phyloP scores from a whole-genome alignment of 2,888 invertebrate genomes.

The Leistus spinibarbis region DNA sequence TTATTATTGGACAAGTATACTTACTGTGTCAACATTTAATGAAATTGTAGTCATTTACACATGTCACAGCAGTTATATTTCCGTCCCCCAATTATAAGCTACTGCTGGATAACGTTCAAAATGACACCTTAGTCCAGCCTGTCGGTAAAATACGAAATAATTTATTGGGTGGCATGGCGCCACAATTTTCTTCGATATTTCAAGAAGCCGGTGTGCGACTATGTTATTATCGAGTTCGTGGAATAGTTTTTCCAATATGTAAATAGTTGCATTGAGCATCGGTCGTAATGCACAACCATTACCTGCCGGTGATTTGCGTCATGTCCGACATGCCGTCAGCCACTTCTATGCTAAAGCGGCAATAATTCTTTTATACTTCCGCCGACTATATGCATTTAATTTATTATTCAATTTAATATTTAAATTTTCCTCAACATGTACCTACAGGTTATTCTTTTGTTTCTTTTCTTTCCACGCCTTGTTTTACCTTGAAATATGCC shows the following conservation, averaged over 20 bases:
- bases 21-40: too few species aligned
- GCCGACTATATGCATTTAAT: neutral
- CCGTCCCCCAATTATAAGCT: too few species aligned
- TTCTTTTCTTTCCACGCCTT: neutral
- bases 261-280: neutral
- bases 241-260: constrained; percentile 1
- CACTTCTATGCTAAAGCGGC: neutral
- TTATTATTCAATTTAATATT: neutral
- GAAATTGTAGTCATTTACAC: too few species aligned
- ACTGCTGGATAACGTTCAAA: neutral
- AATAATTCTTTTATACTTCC: neutral
- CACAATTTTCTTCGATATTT: neutral
- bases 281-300: neutral
- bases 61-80: too few species aligned
- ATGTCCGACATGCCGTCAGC: neutral
- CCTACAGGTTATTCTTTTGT: too few species aligned
- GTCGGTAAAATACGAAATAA: neutral
- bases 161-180: neutral
- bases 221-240: neutral
- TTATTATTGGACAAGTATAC: too few species aligned
- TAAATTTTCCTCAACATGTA: neutral
- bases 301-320: neutral
- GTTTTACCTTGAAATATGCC: neutral
- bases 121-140: neutral
- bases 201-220: neutral